Base-by-base conservation (phyloP, 1,140 invertebrate species). In the Drosophila navojoa region DNA sequence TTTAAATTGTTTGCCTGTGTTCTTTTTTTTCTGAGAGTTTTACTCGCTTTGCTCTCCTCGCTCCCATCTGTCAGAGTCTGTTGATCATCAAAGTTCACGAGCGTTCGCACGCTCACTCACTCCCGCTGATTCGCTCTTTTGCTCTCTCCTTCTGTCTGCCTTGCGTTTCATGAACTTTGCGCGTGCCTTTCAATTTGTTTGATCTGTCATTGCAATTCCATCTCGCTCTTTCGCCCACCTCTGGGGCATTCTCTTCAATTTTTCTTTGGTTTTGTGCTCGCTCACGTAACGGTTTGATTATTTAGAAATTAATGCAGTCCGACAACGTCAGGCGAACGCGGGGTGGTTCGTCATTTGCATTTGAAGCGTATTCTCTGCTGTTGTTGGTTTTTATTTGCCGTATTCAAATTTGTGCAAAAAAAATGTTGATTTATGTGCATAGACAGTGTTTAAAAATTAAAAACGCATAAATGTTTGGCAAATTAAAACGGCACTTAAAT, bases 201-300 rank as follows among this genome's bases (percentile, higher is more conserved):
- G 71, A 70, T 74, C 71, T 74, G 58, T 70, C 44, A 70, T 70
- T 70, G 64, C 66, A 59, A 38, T 74, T 62, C 38, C 52, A 50
- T 70, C 58, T 74, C 44, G 15, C 15, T 60, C 38, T 22, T 22
- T 38, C 22, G 9, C 40, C 2, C 29, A 42, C 63, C 13, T 40
- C 25, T 27, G 40, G 50, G 32, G 29, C 52, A 22, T 25, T 53
- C 35, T 59, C 27, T 47, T 47, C 29, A 19, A 45, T 59, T 47
- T 45, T 7, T 57, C 13, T 25, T 27, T 57, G 40, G 13, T 16
- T 44, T 44, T 44, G 13, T 32, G 19, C 22, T 59, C 15, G 42
- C 57, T 59, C 57, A 47, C 57, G 42, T 47, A 59, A 45, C 57
- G 42, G 11, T 71, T 71, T 58, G 25, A 58, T 69, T 69, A 62